phyloP scores from a whole-genome alignment of 2,888 invertebrate genomes.

The Apamea crenata region DNA sequence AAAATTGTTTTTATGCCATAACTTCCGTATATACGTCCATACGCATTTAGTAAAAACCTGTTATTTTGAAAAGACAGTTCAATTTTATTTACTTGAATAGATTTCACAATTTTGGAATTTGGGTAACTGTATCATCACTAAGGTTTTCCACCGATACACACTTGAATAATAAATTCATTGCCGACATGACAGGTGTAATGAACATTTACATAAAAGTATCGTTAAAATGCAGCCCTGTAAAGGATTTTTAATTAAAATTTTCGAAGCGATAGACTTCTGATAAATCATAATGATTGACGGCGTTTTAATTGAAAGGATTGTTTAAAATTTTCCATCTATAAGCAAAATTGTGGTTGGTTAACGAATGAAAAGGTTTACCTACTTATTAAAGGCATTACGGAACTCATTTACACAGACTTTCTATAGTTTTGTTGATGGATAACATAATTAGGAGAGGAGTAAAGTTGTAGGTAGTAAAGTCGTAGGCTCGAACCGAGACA shows the following conservation, averaged over 20 bases:
- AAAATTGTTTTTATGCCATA: not conserved
- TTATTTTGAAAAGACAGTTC: not conserved
- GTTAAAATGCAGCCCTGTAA: slow-evolving; percentile 72
- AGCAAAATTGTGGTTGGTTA: slow-evolving; percentile 1
- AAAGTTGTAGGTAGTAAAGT: not conserved
- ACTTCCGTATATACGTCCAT: not conserved
- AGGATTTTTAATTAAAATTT: slow-evolving; percentile 77
- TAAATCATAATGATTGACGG: slow-evolving; percentile 74
- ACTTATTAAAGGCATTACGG: not conserved
- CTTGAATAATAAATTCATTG: slow-evolving; percentile 37
- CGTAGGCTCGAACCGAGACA: not conserved
- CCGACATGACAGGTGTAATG: slow-evolving; percentile 64
- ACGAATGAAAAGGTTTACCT: not conserved
- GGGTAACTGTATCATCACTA: not conserved
- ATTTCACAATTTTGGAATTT: slow-evolving; percentile 22
- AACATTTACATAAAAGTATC: slow-evolving; percentile 77
- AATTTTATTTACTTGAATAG: not conserved
- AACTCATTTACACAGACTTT: not conserved
- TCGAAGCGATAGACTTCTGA: slow-evolving; percentile 66
- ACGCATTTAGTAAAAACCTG: not conserved
- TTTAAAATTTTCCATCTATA: slow-evolving; percentile 22
- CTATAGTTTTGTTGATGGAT: not conserved
- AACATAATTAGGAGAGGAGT: not conserved
- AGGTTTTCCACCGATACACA: slow-evolving; percentile 18
- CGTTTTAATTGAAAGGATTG: slow-evolving; percentile 68